Evolutionary conservation across 1,140 invertebrate species (phyloP).

Genomic region (Bombus difficillimus): DNA sequence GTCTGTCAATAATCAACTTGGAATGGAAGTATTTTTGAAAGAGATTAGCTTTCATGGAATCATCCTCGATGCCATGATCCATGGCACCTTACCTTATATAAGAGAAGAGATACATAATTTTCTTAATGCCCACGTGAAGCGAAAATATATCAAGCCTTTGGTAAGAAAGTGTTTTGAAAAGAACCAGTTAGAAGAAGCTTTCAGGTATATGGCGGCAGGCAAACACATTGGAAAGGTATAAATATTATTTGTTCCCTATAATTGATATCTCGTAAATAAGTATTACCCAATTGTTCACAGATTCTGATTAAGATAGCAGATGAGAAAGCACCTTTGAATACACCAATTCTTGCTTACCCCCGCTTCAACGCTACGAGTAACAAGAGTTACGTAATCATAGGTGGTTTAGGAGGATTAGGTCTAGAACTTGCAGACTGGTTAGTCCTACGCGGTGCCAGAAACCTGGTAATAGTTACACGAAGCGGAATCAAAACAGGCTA

Average conservation of each 20-base stretch:
- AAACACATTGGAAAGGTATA: constrained; percentile 89
- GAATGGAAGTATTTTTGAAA: constrained; percentile 90
- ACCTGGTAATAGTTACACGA: constrained; percentile 88
- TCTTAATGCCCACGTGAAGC: constrained; percentile 83
- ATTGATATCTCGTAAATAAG: background rate
- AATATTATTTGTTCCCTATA: background rate
- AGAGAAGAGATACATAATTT: constrained; percentile 66
- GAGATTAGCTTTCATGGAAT: constrained; percentile 92
- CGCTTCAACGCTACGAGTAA: constrained; percentile 82
- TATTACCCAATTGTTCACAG: constrained; percentile 43
- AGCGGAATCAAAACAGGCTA: constrained; percentile 88
- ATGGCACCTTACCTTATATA: constrained; percentile 60
- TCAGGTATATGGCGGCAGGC: constrained; percentile 87
- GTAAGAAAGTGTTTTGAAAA: constrained; percentile 77
- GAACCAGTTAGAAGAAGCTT: constrained; percentile 81
- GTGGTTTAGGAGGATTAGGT: constrained; percentile 92
- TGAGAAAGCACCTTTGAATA: constrained; percentile 70
- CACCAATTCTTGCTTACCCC: constrained; percentile 80
- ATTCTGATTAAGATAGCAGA: constrained; percentile 86
- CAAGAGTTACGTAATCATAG: constrained; percentile 82
- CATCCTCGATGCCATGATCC: constrained; percentile 87
- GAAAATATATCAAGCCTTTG: constrained; percentile 82
- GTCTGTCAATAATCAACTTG: constrained; percentile 85
- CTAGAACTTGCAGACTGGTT: constrained; percentile 91
- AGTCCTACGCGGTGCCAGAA: constrained; percentile 86